Base-by-base conservation (phyloP, 30 jellyfish, hydroid and myxozoan species). In the Pelagia noctiluca region DNA sequence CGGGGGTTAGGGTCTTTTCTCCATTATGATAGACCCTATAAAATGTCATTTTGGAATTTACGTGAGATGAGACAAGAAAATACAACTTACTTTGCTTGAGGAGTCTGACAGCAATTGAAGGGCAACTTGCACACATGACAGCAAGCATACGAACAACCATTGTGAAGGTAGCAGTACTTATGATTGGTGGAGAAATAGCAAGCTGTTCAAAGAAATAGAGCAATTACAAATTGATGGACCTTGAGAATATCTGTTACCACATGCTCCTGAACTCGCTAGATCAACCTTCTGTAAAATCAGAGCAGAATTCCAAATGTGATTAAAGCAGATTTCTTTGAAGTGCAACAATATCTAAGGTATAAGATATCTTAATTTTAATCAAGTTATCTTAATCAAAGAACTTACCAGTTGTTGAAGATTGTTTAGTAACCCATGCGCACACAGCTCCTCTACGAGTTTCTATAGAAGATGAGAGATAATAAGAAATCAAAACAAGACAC, bases 91-190 rank as follows among this genome's bases (percentile, higher is more conserved):
- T 88, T 65, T 79, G 97, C 35, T 93, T 89, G 0, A 93, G 79
- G 28, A 93, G 83, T 32, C 83, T 32, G 1, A 93, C 98, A 42
- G 98, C 98, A 60, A 93, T 88, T 1, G 96, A 42, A 0, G 98
- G 97, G 57, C 97, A 93, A 54, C 82, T 87, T 46, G 97, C 85
- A 73, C 98, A 93, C 97, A 93, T 87, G 78, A 87, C 92, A 21
- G 98, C 98, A 38, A 93, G 93, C 98, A 93, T 93, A 33, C 98
- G 66, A 2, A 93, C 65, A 31, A 93, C 97, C 98, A 87, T 93
- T 26, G 89, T 96, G 78, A 88, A 93, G 35, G 97, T 93, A 22
- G 87, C 75, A 23, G 97, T 87, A 49, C 97, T 93, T 2, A 93
- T 78, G 42, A 93, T 62, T 5, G 98, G 98, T 26, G 98, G 98